Percentiles rank a stretch among this genome's conserved stretches.
Conservation (phyloP, 2,113 vertebrate species). For the Serilophus lunatus region DNA sequence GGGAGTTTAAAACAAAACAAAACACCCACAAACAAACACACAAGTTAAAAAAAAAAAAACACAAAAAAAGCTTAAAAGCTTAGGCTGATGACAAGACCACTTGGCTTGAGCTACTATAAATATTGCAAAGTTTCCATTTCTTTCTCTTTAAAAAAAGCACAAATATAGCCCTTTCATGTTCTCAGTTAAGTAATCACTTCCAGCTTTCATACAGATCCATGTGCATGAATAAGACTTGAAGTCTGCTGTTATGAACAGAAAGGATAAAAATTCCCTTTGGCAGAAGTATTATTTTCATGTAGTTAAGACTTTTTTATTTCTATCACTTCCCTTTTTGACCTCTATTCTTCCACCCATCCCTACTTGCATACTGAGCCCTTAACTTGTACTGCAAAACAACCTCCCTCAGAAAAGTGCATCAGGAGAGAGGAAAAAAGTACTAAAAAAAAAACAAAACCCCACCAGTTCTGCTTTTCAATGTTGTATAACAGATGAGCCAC, state of each 20-base stretch:
- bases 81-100: not conserved
- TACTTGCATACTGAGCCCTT: not conserved
- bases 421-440: not conserved
- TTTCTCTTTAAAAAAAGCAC: not conserved
- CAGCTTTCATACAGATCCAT: constrained; percentile 1
- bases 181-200: constrained; percentile 35
- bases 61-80: not conserved
- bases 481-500: not conserved
- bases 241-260: not conserved
- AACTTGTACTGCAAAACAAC: not conserved
- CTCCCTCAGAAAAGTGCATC: not conserved
- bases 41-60: too few species aligned
- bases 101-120: not conserved
- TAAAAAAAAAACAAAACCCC: not conserved
- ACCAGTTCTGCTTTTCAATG: not conserved
- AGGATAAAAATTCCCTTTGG: constrained; percentile 12
- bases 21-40: too few species aligned
- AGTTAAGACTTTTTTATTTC: not conserved
- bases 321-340: not conserved
- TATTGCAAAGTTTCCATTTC: constrained; percentile 21
- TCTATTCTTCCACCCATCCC: not conserved
- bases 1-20: not conserved
- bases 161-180: constrained; percentile 23
- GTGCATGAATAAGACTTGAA: not conserved
- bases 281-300: constrained; percentile 7